Base-by-base conservation (phyloP, 2,113 vertebrate species). In the Bambusicola thoracicus region DNA sequence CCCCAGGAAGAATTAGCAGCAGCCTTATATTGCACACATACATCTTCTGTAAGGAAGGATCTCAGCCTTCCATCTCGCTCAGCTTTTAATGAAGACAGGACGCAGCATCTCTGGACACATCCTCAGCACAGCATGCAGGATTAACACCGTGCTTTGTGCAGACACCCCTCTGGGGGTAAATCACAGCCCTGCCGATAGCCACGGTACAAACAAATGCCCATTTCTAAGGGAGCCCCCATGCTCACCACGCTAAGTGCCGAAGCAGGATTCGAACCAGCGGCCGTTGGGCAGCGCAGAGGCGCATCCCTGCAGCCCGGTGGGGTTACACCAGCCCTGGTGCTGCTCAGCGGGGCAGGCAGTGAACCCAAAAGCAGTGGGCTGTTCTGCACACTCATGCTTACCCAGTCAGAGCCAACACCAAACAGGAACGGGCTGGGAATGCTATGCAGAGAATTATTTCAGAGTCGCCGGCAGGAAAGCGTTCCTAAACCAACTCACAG, bases 1-100 rank as follows among this genome's bases (percentile, higher is more conserved):
- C 84, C 84, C 78, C 6, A 10, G 55, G 67, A 92, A 95, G 91
- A 95, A 94, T 95, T 87, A 92, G 91, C 74, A 93, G 84, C 91
- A 73, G 94, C 59, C 70, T 65, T 79, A 62, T 80, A 85, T 87
- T 92, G 53, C 91, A 55, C 49, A 77, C 67, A 87, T 90, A 46
- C 13, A n/a, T 95, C 95, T 85, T 73, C 89, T 41, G 7, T 29
- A 86, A 81, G 74, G 24, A 82, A 86, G 86, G 94, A 82, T 76
- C 79, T 91, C 3, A 22, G 66, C 70, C 85, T 91, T 83, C 82
- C 70, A 11, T 85, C 76, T 83, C 66, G 30, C 77, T 87, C 76
- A 70, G 85, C 68, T 90, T 80, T 82, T 91, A 83, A 80, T 21
- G 82, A 88, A 81, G 90, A 46, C 55, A 36, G 43, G 72, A 56